Evolutionary conservation across 2,888 invertebrate species (phyloP), one percentile per base, ranked within the genome.

Genomic region (Parnassius orleans): DNA sequence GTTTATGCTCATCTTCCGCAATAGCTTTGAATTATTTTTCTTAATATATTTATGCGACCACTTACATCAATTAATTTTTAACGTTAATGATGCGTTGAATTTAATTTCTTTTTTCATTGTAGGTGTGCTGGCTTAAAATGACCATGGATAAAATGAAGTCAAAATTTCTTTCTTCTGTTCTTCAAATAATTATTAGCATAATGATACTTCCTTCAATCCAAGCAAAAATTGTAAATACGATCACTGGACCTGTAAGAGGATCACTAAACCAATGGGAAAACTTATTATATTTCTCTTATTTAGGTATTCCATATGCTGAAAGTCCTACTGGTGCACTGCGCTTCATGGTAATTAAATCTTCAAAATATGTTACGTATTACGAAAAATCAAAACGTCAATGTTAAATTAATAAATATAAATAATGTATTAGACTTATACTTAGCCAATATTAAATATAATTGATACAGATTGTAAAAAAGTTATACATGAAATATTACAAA

Each of bases 281-380:
- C 10, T 54, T 68, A 3, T 12, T 56, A 5, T 76, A 75, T 60
- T 72, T 70, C n/a, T 69, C 73, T 0, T 78, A 72, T 62, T 64
- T 69, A 60, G 75, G 74, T 3, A 77, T 79, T 64, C 77, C 77
- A 2, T 79, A 77, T 52, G 77, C 75, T 14, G 76, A 78, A 63
- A 72, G 60, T 53, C 75, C 76, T 0, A 66, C 51, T 5, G 76
- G 75, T 19, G n/a, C 62, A 1, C 60, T 72, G 7, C 69, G 79
- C 54, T 79, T 79, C 60, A 68, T 65, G 70, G 76, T 75, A 66
- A 66, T 5, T 48, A 43, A 46, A 11, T 46, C 12, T 46, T 33
- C 33, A 33, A 33, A 33, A 19, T 19, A 2, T 19, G 2, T 19
- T 33, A 24, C 24, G 33, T 3, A 33, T 33, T 33, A 5, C 33